These are phyloP conservation scores for Epinephelus cyanopodus DNA, from an alignment of 2,113 vertebrate genomes.

Conservation along the genomic window DNA sequence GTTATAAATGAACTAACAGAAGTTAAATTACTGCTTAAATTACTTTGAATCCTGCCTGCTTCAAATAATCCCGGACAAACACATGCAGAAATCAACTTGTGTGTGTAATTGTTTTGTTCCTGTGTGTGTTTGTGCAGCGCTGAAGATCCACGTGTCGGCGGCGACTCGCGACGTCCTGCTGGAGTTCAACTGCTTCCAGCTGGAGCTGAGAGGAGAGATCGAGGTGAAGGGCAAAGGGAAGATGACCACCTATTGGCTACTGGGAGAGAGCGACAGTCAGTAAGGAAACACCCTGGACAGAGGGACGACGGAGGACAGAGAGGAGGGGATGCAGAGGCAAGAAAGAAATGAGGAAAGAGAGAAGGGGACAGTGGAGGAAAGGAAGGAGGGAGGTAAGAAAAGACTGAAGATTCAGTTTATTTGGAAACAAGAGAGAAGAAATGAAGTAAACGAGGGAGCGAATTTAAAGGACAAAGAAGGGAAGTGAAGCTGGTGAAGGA, in stretches of 20 bases:
- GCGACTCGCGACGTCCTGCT: constrained; percentile 88
- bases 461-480: neutral
- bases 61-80: too few relatives aligned
- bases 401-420: neutral
- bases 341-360: too few relatives aligned
- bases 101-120: too few relatives aligned
- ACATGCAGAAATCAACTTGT: too few relatives aligned
- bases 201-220: constrained; percentile 91
- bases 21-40: too few relatives aligned
- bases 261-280: constrained; percentile 83
- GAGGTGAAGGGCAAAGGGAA: constrained; percentile 95
- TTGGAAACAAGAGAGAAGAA: too few relatives aligned
- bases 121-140: constrained; percentile 77
- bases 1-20: too few relatives aligned
- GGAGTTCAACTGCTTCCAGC: constrained; percentile 90
- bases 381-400: neutral
- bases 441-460: too few relatives aligned
- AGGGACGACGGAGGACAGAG: neutral
- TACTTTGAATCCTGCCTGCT: too few relatives aligned
- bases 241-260: constrained; percentile 93
- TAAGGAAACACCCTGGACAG: constrained; percentile 6
- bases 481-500: neutral
- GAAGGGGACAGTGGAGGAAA: neutral
- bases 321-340: neutral
- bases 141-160: constrained; percentile 92